Base-by-base conservation (phyloP, 2,113 vertebrate genomes). In the Galeopterus variegatus region DNA sequence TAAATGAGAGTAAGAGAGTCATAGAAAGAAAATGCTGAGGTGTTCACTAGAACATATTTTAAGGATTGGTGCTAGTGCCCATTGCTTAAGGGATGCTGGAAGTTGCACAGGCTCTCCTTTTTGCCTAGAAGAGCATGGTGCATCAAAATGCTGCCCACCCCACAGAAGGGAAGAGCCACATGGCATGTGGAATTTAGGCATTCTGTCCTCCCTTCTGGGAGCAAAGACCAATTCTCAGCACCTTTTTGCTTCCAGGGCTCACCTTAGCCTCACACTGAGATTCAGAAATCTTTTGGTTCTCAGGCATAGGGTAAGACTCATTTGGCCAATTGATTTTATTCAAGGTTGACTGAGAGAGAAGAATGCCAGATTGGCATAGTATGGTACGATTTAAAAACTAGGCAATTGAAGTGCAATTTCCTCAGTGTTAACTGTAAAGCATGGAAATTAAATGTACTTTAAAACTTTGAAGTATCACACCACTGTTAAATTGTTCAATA, bases 291-390 rank as follows among this genome's bases (percentile, higher is more conserved):
- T 84, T 86, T 84, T 75, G 31, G 64, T 28, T 82, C 64, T 73
- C 13, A 48, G 70, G 0, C 18, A 67, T 45, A 52, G 56, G 69
- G 19, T 65, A 23, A 87, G 94, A 54, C 36, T 58, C 33, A 87
- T 77, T 95, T 31, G 94, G 45, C 24, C 93, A 76, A 84, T 54
- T 90, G 54, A 96, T 92, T 93, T 93, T 90, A 89, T 72, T 67
- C 60, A 75, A 14, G 23, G 28, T 62, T 87, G 70, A 93, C 33
- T 72, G 36, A 83, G 69, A 82, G 48, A 91, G 15, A 95, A 88
- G 60, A 96, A 88, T 65, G 26, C 48, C 60, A 81, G 52, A 65
- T 41, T 80, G 33, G 4, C 60, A 54, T 36, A 26, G 19, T 82
- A 45, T 60, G 50, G 76, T 84, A 48, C 21, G 24, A 48, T 73